phyloP scores from a whole-genome alignment of 2,113 vertebrate species.

The Sialia sialis region DNA sequence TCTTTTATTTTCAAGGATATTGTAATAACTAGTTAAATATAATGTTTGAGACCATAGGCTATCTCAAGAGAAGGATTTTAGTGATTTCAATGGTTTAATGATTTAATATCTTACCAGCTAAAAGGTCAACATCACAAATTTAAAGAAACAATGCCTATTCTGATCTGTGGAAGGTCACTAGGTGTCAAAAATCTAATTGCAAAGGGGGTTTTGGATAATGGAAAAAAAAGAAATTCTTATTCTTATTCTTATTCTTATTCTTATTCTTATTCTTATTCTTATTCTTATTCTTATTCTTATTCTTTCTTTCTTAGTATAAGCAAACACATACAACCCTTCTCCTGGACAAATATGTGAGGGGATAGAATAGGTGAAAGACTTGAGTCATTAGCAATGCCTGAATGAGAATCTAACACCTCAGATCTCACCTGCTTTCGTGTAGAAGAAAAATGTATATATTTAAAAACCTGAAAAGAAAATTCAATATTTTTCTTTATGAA shows the following conservation, averaged over 20 bases:
- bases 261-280: background rate
- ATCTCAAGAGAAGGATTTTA: background rate
- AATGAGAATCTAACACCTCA: background rate
- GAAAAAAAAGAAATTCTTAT: background rate
- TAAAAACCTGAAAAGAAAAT: background rate
- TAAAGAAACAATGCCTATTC: background rate
- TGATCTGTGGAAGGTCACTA: background rate
- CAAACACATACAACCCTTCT: fast-evolving
- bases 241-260: background rate
- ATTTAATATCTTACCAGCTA: background rate
- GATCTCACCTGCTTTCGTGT: background rate
- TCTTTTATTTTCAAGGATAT: background rate
- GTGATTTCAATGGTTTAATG: background rate
- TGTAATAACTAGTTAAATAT: background rate
- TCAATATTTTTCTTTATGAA: background rate
- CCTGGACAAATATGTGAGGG: background rate
- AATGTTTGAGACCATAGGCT: background rate
- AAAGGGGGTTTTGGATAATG: background rate
- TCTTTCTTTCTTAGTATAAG: too few species aligned
- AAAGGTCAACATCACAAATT: background rate
- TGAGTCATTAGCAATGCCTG: background rate
- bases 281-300: background rate
- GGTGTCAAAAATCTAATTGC: background rate
- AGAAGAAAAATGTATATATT: background rate
- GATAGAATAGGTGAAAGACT: background rate